A percentile compares a stretch with the other conserved stretches of the same genome.
Evolutionary conservation across 2,113 vertebrate species (phyloP).

Genomic region (Amphiprion ocellaris): DNA sequence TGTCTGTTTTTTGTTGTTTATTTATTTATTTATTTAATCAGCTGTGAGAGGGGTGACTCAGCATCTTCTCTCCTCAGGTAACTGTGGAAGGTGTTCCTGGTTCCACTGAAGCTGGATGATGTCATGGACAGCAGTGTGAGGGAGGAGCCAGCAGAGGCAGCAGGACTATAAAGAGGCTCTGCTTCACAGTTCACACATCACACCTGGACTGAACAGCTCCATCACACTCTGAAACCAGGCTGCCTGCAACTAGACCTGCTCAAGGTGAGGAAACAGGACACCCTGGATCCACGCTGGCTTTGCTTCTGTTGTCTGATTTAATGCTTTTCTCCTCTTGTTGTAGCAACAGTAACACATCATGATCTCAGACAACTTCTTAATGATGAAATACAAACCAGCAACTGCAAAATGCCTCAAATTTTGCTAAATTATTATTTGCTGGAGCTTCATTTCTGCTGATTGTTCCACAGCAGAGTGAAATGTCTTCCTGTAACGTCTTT

Average conservation of each 20-base stretch:
- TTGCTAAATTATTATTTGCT: neutral
- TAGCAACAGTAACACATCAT: neutral
- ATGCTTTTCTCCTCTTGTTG: neutral
- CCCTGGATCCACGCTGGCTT: neutral
- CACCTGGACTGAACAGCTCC: neutral
- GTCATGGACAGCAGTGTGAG: neutral
- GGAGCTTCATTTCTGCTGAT: neutral
- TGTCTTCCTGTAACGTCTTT: neutral
- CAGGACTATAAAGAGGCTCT: conserved; percentile 43
- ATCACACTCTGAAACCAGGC: neutral
- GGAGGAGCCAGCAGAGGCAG: conserved; percentile 41
- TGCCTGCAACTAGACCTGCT: neutral
- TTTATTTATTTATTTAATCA: too few relatives aligned
- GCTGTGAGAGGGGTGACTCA: neutral
- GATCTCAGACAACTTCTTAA: too few relatives aligned
- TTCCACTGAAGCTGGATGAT: neutral
- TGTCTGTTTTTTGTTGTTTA: too few relatives aligned
- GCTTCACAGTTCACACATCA: neutral
- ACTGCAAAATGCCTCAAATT: neutral
- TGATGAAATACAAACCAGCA: neutral
- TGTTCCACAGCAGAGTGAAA: too few relatives aligned
- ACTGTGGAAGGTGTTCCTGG: neutral
- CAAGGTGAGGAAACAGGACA: conserved; percentile 49
- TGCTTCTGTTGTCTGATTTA: neutral
- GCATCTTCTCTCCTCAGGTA: neutral